phyloP scores from a whole-genome alignment of 2,888 invertebrate species.

The Pyralis farinalis region DNA sequence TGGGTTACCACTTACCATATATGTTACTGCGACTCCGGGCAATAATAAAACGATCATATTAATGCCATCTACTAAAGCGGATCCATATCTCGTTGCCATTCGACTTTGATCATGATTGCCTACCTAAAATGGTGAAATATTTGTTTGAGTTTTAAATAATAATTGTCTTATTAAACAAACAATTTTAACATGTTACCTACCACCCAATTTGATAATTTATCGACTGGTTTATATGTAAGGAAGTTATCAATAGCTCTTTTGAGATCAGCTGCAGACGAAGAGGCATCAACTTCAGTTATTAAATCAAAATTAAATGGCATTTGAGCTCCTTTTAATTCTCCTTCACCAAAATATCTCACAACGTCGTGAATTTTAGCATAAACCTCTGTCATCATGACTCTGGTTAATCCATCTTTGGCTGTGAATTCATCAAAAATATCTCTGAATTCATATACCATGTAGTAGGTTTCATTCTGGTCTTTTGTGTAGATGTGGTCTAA shows the following conservation, averaged over 20 bases:
- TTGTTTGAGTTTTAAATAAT: neutral
- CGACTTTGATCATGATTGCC: slow-evolving; percentile 86
- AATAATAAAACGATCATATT: slow-evolving; percentile 87
- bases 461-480: slow-evolving; percentile 81
- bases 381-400: slow-evolving; percentile 90
- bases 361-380: slow-evolving; percentile 82
- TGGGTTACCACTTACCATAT: slow-evolving; percentile 61
- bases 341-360: slow-evolving; percentile 84
- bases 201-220: slow-evolving; percentile 87
- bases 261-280: slow-evolving; percentile 82
- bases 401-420: slow-evolving; percentile 58
- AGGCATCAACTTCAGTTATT: slow-evolving; percentile 79
- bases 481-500: slow-evolving; percentile 83
- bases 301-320: slow-evolving; percentile 91
- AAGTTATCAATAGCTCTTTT: slow-evolving; percentile 83
- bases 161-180: too few species aligned
- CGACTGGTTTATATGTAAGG: slow-evolving; percentile 82
- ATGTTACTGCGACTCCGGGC: slow-evolving; percentile 88
- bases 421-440: slow-evolving; percentile 81
- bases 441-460: slow-evolving; percentile 84
- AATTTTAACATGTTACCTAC: slow-evolving; percentile 65
- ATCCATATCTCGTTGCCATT: slow-evolving; percentile 82
- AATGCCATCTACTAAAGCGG: slow-evolving; percentile 83
- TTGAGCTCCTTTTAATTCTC: slow-evolving; percentile 82
- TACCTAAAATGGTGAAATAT: slow-evolving; percentile 58